Evolutionary conservation across 2,113 vertebrate genomes (phyloP).

Genomic region (Gobio gobio): DNA sequence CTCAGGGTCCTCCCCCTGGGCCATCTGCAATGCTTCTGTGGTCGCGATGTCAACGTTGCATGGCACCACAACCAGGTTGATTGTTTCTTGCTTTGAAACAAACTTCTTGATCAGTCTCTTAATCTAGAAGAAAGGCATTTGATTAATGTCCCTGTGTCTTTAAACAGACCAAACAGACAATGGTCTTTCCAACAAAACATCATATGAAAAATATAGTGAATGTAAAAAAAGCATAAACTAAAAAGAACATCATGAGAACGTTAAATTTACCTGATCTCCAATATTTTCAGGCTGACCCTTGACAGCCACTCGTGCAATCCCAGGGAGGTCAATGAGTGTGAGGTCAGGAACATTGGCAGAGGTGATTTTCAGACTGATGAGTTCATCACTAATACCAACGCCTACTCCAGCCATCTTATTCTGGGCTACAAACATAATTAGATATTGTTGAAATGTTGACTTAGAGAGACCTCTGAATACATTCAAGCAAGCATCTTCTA

Average conservation of each 20-base stretch:
- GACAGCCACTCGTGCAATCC: slow-evolving; percentile 86
- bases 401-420: slow-evolving; percentile 74
- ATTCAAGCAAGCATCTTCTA: slow-evolving; percentile 8
- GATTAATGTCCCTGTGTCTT: background rate
- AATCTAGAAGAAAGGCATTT: slow-evolving; percentile 73
- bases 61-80: slow-evolving; percentile 88
- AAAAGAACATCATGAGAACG: too few relatives aligned
- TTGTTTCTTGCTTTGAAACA: slow-evolving; percentile 84
- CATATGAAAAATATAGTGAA: background rate
- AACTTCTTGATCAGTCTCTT: slow-evolving; percentile 79
- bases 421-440: slow-evolving; percentile 76
- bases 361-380: slow-evolving; percentile 84
- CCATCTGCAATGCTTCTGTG: slow-evolving; percentile 91
- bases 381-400: slow-evolving; percentile 76
- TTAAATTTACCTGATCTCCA: slow-evolving; percentile 75
- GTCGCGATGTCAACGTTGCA: slow-evolving; percentile 92
- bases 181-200: background rate
- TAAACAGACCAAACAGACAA: background rate
- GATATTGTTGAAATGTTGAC: too few relatives aligned
- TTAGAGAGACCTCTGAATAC: too few relatives aligned
- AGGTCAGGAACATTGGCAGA: slow-evolving; percentile 85
- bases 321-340: slow-evolving; percentile 91
- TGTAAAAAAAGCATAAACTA: background rate
- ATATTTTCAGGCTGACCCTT: slow-evolving; percentile 85
- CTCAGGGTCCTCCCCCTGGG: slow-evolving; percentile 83